These are phyloP conservation scores for Apomyelois bistriatella DNA, from an alignment of 2,888 invertebrate species.

Conservation along the genomic window DNA sequence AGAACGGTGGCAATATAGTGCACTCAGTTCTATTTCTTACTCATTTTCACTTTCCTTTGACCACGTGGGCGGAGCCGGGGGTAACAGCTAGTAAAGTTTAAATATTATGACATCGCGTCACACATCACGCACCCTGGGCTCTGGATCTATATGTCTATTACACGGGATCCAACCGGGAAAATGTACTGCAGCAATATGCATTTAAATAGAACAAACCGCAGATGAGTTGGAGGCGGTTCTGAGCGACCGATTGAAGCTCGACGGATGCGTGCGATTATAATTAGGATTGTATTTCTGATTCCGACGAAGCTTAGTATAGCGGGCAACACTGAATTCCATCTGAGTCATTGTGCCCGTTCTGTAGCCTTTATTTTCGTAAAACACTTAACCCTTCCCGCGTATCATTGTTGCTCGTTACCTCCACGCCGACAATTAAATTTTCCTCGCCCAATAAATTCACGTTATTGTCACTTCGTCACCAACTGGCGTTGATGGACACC, in stretches of 20 bases:
- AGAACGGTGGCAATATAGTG: too few relatives aligned
- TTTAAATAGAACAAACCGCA: constrained; percentile 24
- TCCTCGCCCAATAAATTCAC: constrained; percentile 20
- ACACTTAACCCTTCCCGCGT: constrained; percentile 67
- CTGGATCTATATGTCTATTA: too few relatives aligned
- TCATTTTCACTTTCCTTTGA: too few relatives aligned
- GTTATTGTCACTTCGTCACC: constrained; percentile 14
- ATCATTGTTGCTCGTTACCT: constrained; percentile 60
- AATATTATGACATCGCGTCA: too few relatives aligned
- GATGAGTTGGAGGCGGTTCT: constrained; percentile 29
- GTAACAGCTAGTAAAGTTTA: too few relatives aligned
- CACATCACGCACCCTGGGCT: too few relatives aligned
- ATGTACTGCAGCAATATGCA: constrained; percentile 21
- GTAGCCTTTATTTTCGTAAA: constrained; percentile 78
- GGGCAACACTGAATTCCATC: constrained; percentile 75
- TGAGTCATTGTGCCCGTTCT: constrained; percentile 79
- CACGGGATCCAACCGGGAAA: too few relatives aligned
- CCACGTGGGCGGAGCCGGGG: too few relatives aligned
- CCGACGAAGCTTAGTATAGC: constrained; percentile 75
- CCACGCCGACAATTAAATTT: constrained; percentile 22
- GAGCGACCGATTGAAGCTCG: constrained; percentile 71
- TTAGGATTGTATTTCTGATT: constrained; percentile 81
- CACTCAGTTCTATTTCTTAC: too few relatives aligned
- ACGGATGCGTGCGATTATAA: constrained; percentile 80
- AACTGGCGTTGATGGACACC: constrained; percentile 1